Conservation (phyloP, 2,113 vertebrate species). For the Marcusenius ussheri region DNA sequence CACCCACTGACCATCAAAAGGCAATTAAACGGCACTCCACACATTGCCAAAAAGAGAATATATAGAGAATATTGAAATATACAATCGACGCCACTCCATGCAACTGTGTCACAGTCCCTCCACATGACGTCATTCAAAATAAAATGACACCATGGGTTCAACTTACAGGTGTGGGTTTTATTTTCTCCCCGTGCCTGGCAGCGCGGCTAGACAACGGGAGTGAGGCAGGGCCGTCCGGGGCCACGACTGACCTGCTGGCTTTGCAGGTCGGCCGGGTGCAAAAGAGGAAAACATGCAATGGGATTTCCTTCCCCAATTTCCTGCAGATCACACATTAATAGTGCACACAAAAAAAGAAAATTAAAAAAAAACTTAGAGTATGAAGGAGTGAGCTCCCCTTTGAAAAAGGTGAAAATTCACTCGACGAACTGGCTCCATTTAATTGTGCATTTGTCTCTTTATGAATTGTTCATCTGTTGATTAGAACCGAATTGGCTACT, state of each 20-base stretch:
- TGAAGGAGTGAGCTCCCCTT: background rate
- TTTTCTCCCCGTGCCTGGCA: conserved; percentile 57
- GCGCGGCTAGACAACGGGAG: conserved; percentile 59
- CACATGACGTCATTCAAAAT: conserved; percentile 70
- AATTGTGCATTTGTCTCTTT: background rate
- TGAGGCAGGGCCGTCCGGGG: conserved; percentile 56
- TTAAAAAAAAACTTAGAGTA: background rate
- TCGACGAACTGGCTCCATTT: background rate
- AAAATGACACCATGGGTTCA: conserved; percentile 69
- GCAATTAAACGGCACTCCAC: conserved; percentile 62
- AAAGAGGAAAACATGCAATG: conserved; percentile 63
- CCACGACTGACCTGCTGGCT: conserved; percentile 64
- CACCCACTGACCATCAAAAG: conserved; percentile 58
- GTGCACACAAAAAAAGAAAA: background rate
- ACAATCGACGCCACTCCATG: conserved; percentile 65
- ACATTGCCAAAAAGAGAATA: conserved; percentile 50
- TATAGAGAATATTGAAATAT: conserved; percentile 33
- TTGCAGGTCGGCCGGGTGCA: conserved; percentile 60
- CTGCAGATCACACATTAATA: background rate
- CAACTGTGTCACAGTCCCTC: conserved; percentile 68
- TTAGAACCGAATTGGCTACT: background rate
- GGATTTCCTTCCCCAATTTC: conserved; percentile 47
- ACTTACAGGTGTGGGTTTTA: conserved; percentile 67
- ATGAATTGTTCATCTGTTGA: conserved; percentile 2
- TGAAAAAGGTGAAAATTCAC: background rate